A percentile compares a stretch with the other conserved stretches of the same genome.
Evolutionary conservation across 1,140 invertebrate species (phyloP).

Genomic region (Drosophila truncata): DNA sequence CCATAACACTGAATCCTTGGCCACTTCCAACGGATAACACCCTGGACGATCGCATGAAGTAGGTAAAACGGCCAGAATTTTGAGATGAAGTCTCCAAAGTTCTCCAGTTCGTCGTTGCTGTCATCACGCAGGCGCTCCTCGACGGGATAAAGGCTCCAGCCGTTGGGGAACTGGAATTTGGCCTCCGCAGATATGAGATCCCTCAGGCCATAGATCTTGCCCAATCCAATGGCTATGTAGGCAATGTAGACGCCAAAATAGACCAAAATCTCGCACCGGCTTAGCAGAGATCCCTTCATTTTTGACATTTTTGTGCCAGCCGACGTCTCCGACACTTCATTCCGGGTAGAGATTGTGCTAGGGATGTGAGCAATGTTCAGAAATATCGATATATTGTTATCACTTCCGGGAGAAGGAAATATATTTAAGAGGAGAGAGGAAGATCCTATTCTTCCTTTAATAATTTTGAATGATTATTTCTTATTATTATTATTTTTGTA

Average conservation of each 20-base stretch:
- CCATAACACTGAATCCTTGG: constrained; percentile 22
- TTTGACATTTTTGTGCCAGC: constrained; percentile 18
- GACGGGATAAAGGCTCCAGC: constrained; percentile 52
- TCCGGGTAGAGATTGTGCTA: constrained; percentile 3
- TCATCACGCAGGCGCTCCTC: constrained; percentile 55
- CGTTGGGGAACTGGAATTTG: constrained; percentile 58
- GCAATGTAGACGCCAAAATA: constrained; percentile 69
- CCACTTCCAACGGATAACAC: constrained; percentile 25
- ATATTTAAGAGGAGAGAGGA: not conserved
- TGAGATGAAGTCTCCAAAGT: constrained; percentile 69
- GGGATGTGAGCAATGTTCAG: not conserved
- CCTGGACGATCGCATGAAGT: constrained; percentile 57
- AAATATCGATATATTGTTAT: constrained; percentile 15
- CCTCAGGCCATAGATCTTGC: constrained; percentile 67
- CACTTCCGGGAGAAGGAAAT: not conserved
- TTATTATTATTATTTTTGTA: not conserved
- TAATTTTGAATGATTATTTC: not conserved
- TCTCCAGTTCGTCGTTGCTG: constrained; percentile 77
- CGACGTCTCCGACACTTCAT: constrained; percentile 7
- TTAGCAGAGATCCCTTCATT: constrained; percentile 39
- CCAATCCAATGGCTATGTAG: constrained; percentile 67
- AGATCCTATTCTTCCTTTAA: not conserved
- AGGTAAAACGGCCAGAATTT: constrained; percentile 71
- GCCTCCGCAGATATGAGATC: constrained; percentile 49
- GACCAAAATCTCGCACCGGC: constrained; percentile 62